Evolutionary conservation across 2,113 vertebrate species (phyloP).

Genomic region (Paracanthobrama guichenoti): DNA sequence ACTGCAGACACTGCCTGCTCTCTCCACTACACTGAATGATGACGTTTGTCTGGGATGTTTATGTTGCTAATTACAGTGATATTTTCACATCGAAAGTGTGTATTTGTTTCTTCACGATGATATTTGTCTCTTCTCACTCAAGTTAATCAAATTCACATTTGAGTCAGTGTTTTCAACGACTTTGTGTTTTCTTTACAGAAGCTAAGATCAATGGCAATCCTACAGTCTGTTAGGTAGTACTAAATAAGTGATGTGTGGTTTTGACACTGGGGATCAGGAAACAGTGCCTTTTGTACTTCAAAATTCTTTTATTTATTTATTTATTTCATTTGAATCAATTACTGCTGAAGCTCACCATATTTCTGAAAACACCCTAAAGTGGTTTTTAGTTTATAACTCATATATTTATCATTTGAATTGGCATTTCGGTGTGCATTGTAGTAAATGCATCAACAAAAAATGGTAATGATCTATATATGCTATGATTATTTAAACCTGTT

Average conservation of each 20-base stretch:
- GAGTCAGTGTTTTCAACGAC: neutral
- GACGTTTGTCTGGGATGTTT: constrained; percentile 53
- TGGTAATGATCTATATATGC: too few relatives aligned
- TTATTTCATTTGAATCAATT: neutral
- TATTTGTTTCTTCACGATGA: constrained; percentile 39
- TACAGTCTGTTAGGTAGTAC: neutral
- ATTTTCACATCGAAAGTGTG: constrained; percentile 43
- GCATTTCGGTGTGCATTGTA: too few relatives aligned
- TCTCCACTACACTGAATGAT: constrained; percentile 47
- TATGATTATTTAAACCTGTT: neutral
- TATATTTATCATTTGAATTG: neutral
- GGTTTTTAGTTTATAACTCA: too few relatives aligned
- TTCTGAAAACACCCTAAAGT: neutral
- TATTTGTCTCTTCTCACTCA: constrained; percentile 25
- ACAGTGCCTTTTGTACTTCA: neutral
- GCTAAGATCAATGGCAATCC: constrained; percentile 21
- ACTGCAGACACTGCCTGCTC: constrained; percentile 45
- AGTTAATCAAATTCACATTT: constrained; percentile 47
- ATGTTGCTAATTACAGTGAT: constrained; percentile 52
- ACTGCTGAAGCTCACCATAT: neutral
- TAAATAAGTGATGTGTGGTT: constrained; percentile 1
- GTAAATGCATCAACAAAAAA: too few relatives aligned
- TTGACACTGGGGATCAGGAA: neutral
- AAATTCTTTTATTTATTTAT: neutral
- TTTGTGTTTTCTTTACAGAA: constrained; percentile 17